Base-by-base conservation (phyloP, 2,797 vertebrate species). In the Melanogrammus aeglefinus region DNA sequence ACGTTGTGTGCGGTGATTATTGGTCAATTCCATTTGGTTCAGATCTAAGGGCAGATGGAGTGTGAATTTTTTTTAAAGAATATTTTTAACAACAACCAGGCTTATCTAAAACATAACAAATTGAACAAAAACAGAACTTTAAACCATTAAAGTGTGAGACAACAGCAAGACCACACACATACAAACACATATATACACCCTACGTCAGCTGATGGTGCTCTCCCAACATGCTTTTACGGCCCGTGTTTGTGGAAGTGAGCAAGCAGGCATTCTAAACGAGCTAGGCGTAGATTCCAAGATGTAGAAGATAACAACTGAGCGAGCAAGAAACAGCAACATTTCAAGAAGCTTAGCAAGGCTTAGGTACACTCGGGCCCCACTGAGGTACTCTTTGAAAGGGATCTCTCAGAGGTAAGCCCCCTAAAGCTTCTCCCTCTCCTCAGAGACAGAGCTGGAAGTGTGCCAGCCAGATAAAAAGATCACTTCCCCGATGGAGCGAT, bases 391-490 rank as follows among this genome's bases (percentile, higher is more conserved):
- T n/a, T 24, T 63, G 57, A 63, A 72, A 74, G 77, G 9, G 13
- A 47, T 35, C 66, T 63, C 33, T 44, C 38, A 44, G 27, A 21
- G 18, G 75, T 79, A 75, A 81, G 66, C 6, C 10, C 18, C 18
- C 5, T 73, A 12, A 73, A 81, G 47, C 57, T 35, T 78, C 80
- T 75, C 79, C 63, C 72, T 78, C 75, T 76, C 57, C 74, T 78
- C 76, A 79, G 78, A 73, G 78, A 81, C 74, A 75, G 51, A 75
- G 72, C 77, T 80, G 80, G 85, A 84, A 2, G 12, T 38, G 21
- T 73, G 78, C 66, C 79, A 77, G 75, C 76, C 16, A 29, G 70
- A 85, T 84, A 80, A 78, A 76, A 78, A 69, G 75, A 77, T 72
- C 73, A 80, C 79, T 38, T n/a, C 76, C 76, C 44, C 31, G 6